Evolutionary conservation across 1,140 invertebrate species (phyloP).

Genomic region (Bombus polaris): DNA sequence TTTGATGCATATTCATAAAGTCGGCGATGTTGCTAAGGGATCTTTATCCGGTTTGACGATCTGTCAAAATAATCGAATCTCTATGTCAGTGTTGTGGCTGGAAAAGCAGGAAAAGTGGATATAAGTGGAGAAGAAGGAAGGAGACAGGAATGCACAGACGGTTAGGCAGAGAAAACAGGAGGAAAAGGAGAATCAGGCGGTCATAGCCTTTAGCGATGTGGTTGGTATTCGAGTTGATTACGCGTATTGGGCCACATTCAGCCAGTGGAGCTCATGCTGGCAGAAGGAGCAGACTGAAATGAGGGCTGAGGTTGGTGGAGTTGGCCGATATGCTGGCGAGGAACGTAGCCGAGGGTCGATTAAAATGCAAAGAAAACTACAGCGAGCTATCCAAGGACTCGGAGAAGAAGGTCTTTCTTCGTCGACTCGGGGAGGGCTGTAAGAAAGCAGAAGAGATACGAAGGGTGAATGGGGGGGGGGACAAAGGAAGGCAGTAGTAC

Average conservation of each 20-base stretch:
- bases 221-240: conserved; percentile 2
- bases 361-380: conserved; percentile 59
- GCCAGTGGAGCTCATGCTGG: not conserved
- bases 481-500: conserved; percentile 1
- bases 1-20: not conserved
- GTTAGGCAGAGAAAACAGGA: not conserved
- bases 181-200: not conserved
- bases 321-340: conserved; percentile 24
- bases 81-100: not conserved
- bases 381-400: not conserved
- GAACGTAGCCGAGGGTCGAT: conserved; percentile 44
- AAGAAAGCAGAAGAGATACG: not conserved
- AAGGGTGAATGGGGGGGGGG: not conserved
- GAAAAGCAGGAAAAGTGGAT: not conserved
- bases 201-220: not conserved
- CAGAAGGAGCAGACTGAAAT: not conserved
- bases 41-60: not conserved
- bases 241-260: not conserved
- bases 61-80: conserved; percentile 23
- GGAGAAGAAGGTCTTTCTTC: not conserved
- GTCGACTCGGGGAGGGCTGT: not conserved
- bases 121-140: too few species aligned
- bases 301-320: not conserved
- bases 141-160: not conserved
- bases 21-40: not conserved